Evolutionary conservation across 2,888 invertebrate genomes (phyloP), one percentile per base, ranked within the genome.

Genomic region (Nomada fabriciana): DNA sequence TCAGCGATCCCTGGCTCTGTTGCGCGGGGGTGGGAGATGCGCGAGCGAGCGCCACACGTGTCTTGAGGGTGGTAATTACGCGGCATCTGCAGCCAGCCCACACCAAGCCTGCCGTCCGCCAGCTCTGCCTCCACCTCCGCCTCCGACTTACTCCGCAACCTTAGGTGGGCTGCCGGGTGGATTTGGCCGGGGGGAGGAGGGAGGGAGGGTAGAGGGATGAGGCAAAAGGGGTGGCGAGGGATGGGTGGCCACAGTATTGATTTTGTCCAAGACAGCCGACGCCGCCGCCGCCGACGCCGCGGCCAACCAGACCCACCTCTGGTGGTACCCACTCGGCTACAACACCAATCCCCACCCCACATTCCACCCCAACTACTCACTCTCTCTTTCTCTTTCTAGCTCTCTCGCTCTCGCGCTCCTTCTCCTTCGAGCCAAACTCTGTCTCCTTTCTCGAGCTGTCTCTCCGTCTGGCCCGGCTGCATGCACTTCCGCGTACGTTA

Each of bases 1-100:
- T 81, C 76, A 36, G 81, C 81, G 73, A 84, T 82, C 65, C 53
- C 74, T 67, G 79, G 67, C 64, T 63, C 64, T 73, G 70, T 55
- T 43, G 68, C 52, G 67, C 9, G 70, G 23, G 60, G 36, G 80
- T 80, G 85, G 86, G 89, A 83, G 90, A 89, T 89, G 92, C 89
- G 91, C 88, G 89, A 88, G 90, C 89, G 92, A 88, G 90, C 89
- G 92, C 92, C 93, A 93, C 93, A 93, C 93, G 93, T 94, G 93
- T 93, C 93, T 94, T 94, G 93, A 93, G 93, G 93, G 93, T 93
- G 93, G 93, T 93, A 93, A 94, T 94, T 93, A 93, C 93, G 93
- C 93, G 93, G 93, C 93, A 93, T 93, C 94, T 94, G 93, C 93
- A 93, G 92, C 92, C 90, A 86, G 88, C 83, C 85, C 90, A 83